A percentile compares a stretch with the other conserved stretches of the same genome.
These are phyloP conservation scores for Grammomys dolichurus DNA, from an alignment of 2,113 vertebrate genomes.

Conservation along the genomic window DNA sequence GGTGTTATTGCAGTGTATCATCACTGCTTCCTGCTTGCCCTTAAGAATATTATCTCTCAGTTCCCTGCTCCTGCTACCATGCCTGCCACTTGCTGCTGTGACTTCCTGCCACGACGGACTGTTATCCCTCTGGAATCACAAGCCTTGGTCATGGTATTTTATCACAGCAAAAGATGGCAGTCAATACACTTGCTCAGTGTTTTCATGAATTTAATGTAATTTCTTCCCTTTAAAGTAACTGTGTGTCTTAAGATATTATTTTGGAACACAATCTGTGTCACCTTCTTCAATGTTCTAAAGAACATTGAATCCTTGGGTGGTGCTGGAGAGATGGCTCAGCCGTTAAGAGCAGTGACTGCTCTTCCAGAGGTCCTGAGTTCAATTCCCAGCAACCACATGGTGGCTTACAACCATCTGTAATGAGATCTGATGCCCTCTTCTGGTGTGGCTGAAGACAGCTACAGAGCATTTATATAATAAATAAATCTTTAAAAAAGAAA, in stretches of 20 bases:
- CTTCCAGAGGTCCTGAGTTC: no score
- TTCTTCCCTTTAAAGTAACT: background rate
- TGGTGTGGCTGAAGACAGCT: no score
- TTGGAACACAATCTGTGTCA: background rate
- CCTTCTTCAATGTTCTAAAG: background rate
- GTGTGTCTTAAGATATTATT: background rate
- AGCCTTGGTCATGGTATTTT: background rate
- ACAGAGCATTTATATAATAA: no score
- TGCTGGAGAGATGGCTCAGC: no score
- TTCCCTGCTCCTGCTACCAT: background rate
- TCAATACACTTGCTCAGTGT: background rate
- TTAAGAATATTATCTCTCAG: background rate
- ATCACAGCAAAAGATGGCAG: background rate
- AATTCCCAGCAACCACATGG: no score
- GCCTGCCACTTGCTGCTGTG: background rate
- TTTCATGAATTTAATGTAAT: background rate
- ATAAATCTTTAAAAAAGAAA: no score
- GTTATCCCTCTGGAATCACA: background rate
- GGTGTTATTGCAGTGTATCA: background rate
- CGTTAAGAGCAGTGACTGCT: no score
- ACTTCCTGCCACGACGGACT: background rate
- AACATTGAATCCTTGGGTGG: background rate
- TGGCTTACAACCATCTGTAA: no score
- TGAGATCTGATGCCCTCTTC: no score
- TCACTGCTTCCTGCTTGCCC: background rate